Percentiles rank a stretch among this genome's conserved stretches.
These are phyloP conservation scores for Antrozous pallidus DNA, from an alignment of 2,797 vertebrate genomes.

Conservation along the genomic window DNA sequence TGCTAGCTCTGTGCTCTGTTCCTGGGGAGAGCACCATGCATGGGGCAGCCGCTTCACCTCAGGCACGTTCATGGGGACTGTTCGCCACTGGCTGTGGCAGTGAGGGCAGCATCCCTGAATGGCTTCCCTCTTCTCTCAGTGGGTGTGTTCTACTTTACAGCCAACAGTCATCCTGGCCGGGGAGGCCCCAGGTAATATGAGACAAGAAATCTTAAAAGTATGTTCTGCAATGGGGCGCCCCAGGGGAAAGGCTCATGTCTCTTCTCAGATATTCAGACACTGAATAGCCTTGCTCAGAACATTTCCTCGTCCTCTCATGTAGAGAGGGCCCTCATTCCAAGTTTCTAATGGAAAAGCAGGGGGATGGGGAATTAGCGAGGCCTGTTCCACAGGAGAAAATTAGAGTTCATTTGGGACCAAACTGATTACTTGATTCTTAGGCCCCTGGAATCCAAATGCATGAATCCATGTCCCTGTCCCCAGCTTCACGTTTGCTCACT, in stretches of 20 bases:
- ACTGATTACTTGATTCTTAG: background rate
- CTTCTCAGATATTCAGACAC: background rate
- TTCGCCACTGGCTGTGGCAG: background rate
- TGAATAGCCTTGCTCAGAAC: background rate
- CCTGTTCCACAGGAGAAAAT: background rate
- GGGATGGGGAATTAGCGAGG: background rate
- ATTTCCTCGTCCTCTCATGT: background rate
- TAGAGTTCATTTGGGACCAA: background rate
- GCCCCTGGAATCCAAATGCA: background rate
- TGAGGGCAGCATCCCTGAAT: too few species aligned
- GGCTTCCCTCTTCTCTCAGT: background rate
- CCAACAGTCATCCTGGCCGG: background rate
- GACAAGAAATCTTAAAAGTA: background rate
- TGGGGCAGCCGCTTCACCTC: background rate
- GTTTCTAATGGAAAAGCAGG: background rate
- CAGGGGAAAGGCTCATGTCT: background rate
- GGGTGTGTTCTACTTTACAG: background rate
- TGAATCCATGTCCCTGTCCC: background rate
- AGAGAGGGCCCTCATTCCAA: background rate
- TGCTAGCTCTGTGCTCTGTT: background rate
- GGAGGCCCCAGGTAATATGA: background rate
- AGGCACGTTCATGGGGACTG: fast-evolving
- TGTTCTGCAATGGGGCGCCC: background rate
- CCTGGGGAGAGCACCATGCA: fast-evolving
- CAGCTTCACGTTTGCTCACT: background rate